phyloP scores from a whole-genome alignment of 2,797 vertebrate genomes.

The Arnoldichthys spilopterus region DNA sequence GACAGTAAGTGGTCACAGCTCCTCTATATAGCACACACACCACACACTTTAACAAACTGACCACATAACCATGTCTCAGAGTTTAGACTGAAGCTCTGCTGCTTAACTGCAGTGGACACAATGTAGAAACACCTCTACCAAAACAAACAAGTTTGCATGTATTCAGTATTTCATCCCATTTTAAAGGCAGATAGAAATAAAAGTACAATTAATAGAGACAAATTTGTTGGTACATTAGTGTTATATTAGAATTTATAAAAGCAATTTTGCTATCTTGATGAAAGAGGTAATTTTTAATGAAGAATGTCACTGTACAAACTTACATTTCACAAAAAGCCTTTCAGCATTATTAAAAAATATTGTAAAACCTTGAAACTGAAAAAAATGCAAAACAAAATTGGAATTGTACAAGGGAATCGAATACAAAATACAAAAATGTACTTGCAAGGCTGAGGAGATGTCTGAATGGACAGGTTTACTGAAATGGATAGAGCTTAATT shows the following conservation, averaged over 20 bases:
- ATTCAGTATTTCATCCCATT: neutral
- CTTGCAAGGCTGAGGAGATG: neutral
- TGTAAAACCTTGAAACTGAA: no score
- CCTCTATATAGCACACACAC: no score
- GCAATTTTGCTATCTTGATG: neutral
- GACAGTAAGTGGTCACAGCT: no score
- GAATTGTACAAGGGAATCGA: no score
- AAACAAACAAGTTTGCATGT: neutral
- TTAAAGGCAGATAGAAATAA: neutral
- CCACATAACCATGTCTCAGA: neutral
- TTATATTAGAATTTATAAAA: neutral
- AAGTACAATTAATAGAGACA: neutral
- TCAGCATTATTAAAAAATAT: neutral
- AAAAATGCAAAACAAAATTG: no score
- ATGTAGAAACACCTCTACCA: neutral
- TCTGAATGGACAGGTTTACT: no score
- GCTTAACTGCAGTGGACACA: neutral
- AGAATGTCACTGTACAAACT: neutral
- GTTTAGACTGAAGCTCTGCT: neutral
- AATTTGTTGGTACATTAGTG: no score
- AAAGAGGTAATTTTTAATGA: neutral
- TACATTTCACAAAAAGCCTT: neutral
- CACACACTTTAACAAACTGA: neutral
- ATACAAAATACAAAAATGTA: neutral
- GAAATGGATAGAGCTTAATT: neutral